Evolutionary conservation across 2,888 invertebrate species (phyloP).

Genomic region (Unio pictorum): DNA sequence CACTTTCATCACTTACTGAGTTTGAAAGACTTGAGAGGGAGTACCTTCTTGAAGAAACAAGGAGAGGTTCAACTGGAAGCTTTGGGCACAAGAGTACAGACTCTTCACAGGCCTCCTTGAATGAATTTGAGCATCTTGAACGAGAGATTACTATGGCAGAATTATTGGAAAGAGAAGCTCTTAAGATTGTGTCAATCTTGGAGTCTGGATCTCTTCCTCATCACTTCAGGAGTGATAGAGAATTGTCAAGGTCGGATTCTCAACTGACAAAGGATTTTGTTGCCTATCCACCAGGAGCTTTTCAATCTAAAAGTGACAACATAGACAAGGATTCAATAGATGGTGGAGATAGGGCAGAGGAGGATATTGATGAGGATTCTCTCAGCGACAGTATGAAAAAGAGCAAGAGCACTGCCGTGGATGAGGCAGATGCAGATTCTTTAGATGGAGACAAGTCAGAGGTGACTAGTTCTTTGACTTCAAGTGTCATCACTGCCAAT

Average conservation of each 20-base stretch:
- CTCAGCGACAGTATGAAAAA: conserved; percentile 53
- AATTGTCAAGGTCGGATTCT: conserved; percentile 20
- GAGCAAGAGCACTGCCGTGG: conserved; percentile 40
- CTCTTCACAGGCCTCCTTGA: conserved; percentile 66
- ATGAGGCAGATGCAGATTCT: conserved; percentile 59
- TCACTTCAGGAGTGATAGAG: conserved; percentile 34
- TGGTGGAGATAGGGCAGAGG: conserved; percentile 32
- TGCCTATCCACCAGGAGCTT: conserved; percentile 20
- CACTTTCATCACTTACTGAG: conserved; percentile 83
- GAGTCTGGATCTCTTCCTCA: conserved; percentile 63
- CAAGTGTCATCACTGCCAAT: conserved; percentile 51
- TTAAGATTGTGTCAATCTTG: conserved; percentile 68
- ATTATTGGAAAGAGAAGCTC: conserved; percentile 68
- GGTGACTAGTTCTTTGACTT: conserved; percentile 60
- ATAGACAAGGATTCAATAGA: conserved; percentile 60
- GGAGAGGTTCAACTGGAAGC: conserved; percentile 69
- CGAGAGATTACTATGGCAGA: conserved; percentile 60
- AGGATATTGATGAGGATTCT: conserved; percentile 56
- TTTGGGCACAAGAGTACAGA: conserved; percentile 56
- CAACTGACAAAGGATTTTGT: conserved; percentile 30
- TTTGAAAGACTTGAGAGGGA: conserved; percentile 93
- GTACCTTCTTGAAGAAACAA: conserved; percentile 44
- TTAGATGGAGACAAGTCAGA: conserved; percentile 61
- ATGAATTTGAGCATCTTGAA: conserved; percentile 69
- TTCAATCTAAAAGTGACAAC: conserved; percentile 33